These are phyloP conservation scores for Oryzias woworae DNA, from an alignment of 2,113 vertebrate genomes.

Conservation along the genomic window DNA sequence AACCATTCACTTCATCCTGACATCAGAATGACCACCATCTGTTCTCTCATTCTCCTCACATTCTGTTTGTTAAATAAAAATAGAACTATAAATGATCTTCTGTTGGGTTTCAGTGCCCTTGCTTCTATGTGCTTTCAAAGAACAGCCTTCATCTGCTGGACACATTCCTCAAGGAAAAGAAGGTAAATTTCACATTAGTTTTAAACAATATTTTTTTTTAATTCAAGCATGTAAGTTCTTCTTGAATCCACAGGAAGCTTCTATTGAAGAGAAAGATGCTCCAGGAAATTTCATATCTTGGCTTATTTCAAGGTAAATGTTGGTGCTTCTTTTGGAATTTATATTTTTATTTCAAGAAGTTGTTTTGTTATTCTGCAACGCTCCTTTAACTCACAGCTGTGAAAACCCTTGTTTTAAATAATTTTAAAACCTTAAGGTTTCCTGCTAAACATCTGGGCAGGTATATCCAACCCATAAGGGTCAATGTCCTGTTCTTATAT, in stretches of 20 bases:
- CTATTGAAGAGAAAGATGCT: constrained; percentile 76
- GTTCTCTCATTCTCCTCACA: too few species aligned
- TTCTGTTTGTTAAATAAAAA: too few species aligned
- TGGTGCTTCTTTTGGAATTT: not conserved
- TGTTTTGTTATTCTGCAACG: too few species aligned
- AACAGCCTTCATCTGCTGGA: constrained; percentile 72
- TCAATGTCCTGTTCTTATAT: too few species aligned
- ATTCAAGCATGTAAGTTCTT: not conserved
- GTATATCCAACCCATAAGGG: too few species aligned
- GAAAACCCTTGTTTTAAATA: too few species aligned
- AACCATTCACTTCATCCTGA: too few species aligned
- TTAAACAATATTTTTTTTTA: not conserved
- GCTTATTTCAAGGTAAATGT: constrained; percentile 75
- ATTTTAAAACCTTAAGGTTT: too few species aligned
- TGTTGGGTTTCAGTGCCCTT: constrained; percentile 75
- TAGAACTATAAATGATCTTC: not conserved
- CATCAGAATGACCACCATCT: too few species aligned
- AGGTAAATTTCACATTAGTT: constrained; percentile 46
- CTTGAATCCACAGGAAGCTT: constrained; percentile 53
- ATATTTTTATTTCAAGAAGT: too few species aligned
- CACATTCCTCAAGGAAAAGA: constrained; percentile 78
- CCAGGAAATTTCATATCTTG: constrained; percentile 81
- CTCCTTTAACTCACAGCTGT: too few species aligned
- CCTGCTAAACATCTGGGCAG: too few species aligned
- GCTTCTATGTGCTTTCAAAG: constrained; percentile 80